Conservation (phyloP, 1,140 invertebrate genomes). For the Heterodera schachtii region DNA sequence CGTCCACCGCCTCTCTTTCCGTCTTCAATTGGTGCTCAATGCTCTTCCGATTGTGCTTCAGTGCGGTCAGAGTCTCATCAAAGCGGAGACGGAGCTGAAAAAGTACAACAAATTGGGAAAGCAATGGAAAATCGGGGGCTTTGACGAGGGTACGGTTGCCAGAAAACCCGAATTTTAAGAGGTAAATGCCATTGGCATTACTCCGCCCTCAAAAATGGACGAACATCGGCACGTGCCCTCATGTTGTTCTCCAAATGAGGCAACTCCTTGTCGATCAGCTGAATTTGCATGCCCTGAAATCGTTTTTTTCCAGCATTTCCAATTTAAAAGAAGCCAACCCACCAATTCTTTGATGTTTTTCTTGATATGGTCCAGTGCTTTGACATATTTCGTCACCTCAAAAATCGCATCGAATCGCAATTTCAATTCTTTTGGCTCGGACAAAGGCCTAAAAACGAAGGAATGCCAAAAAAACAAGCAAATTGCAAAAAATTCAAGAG, state of each 20-base stretch:
- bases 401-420: conserved; percentile 97
- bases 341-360: conserved; percentile 75
- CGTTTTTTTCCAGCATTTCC: not conserved
- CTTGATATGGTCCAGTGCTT: conserved; percentile 81
- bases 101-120: too few species aligned
- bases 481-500: not conserved
- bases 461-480: not conserved
- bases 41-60: conserved; percentile 28
- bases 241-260: conserved; percentile 50
- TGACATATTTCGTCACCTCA: conserved; percentile 87
- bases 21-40: conserved; percentile 25
- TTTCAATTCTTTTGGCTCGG: conserved; percentile 89
- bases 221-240: conserved; percentile 14
- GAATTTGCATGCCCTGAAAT: conserved; percentile 50
- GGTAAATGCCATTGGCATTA: too few species aligned
- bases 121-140: too few species aligned
- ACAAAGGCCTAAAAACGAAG: conserved; percentile 76
- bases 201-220: not conserved
- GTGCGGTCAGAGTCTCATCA: conserved; percentile 24
- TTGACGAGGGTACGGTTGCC: too few species aligned
- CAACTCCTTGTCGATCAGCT: conserved; percentile 50
- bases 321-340: conserved; percentile 18
- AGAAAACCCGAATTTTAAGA: too few species aligned
- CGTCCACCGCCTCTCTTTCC: conserved; percentile 22
- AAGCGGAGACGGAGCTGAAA: conserved; percentile 28